Conservation (phyloP, 2,797 vertebrate species). For the Arctocebus calabarensis region DNA sequence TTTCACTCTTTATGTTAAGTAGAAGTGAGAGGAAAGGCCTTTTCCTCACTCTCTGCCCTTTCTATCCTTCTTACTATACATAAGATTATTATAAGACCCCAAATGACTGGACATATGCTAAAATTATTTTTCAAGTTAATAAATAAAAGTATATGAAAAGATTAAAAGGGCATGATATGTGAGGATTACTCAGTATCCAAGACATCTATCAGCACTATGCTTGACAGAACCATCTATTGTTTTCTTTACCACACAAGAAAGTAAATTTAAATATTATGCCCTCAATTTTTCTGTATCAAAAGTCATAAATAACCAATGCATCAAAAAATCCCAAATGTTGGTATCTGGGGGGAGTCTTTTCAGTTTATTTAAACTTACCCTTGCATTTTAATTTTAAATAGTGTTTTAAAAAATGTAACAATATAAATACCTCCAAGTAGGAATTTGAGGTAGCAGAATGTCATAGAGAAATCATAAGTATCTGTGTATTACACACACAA, state of each 20-base stretch:
- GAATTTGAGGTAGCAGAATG: not conserved
- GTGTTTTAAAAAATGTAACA: not conserved
- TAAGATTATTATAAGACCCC: not conserved
- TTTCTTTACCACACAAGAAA: constrained; percentile 10
- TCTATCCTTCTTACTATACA: not conserved
- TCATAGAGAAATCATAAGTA: not conserved
- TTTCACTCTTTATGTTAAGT: not conserved
- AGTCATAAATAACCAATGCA: not conserved
- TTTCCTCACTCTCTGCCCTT: not conserved
- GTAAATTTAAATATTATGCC: not conserved
- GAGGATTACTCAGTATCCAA: not conserved
- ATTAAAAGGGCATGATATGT: not conserved
- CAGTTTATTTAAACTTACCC: not conserved
- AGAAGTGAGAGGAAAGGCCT: not conserved
- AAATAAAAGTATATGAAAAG: not conserved
- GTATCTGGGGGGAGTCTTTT: not conserved
- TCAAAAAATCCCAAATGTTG: not conserved
- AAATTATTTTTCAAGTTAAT: not conserved
- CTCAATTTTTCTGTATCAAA: not conserved
- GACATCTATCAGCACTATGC: not conserved
- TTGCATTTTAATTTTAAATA: not conserved
- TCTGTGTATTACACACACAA: not conserved
- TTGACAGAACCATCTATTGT: not conserved
- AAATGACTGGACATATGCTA: not conserved
- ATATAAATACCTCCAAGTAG: not conserved